Percentiles rank a stretch among this genome's conserved stretches.
These are phyloP conservation scores for Phataginus tricuspis DNA, from an alignment of 2,797 vertebrate species.

Conservation along the genomic window DNA sequence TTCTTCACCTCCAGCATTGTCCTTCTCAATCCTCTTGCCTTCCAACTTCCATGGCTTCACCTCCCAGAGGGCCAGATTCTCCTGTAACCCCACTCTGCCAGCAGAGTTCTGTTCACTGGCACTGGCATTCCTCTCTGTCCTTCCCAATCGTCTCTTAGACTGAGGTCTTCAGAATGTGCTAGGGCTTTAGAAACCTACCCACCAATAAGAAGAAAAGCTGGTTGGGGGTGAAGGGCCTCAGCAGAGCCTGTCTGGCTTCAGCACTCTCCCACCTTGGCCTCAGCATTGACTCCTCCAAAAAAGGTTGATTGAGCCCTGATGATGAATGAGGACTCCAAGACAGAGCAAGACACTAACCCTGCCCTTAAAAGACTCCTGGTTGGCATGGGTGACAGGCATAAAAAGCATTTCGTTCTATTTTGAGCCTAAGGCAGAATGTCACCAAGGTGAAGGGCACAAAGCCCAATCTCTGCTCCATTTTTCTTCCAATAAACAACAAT, in stretches of 20 bases:
- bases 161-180: neutral
- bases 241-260: neutral
- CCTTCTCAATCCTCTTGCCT: neutral
- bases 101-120: no score
- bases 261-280: no score
- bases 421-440: neutral
- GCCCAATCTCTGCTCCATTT: neutral
- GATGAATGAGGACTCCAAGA: neutral
- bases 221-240: neutral
- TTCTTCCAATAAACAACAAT: neutral
- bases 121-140: neutral
- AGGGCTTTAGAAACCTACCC: neutral
- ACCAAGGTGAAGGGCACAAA: neutral
- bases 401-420: neutral
- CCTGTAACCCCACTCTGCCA: neutral
- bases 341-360: neutral
- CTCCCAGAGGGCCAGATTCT: neutral
- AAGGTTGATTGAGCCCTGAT: fast-evolving
- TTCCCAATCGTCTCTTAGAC: neutral
- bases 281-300: neutral
- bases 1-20: neutral
- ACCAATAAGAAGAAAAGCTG: neutral
- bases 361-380: neutral
- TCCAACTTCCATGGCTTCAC: neutral
- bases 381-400: neutral